Base-by-base conservation (phyloP, 2,797 vertebrate species). In the Phrynocephalus guinanensis region DNA sequence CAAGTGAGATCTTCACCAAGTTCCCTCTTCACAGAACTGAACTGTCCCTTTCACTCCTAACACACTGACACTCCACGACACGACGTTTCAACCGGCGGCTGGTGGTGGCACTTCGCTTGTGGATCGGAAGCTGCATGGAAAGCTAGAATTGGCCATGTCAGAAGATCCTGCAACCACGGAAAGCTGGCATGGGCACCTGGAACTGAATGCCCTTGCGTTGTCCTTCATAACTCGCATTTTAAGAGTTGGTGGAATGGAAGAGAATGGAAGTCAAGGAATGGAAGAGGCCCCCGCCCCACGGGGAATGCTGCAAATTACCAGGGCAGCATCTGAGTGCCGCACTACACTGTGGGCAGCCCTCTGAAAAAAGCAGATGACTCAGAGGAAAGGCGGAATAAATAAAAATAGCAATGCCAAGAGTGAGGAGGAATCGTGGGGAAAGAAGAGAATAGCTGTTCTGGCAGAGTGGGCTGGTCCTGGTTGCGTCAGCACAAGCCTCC, bases 291-390 rank as follows among this genome's bases (percentile, higher is more conserved):
- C 7, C 1, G 3, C 38, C 56, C 76, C 28, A 22, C 33, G 15
- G 50, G 67, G 52, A 26, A 33, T 3, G 38, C 44, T 26, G 24
- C 8, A 33, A 44, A 50, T 24, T 28, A 16, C 18, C 60, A 9
- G 44, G 38, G 75, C 26, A 6, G 60, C 7, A 38, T 22, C 38
- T 24, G 9, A 67, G 63, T 9, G 30, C 71, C n/a, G 3, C 11
- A 16, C 24, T 52, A 24, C 3, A 7, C 30, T 22, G 85, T 72
- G 50, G 85, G 85, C 85, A 50, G 70, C 28, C 1, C 71, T 86
- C 67, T 16, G 50, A n/a, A 71, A 48, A 28, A 70, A 86, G 66
- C 1, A 33, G 85, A 86, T 75, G 79, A 81, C 79, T 86, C 79
- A 82, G 56, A 30, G 10, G 6, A 76, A 56, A 20, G 60, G 11